Evolutionary conservation across 2,113 vertebrate species (phyloP), one percentile per base, ranked within the genome.

Genomic region (Sminthopsis crassicaudata): DNA sequence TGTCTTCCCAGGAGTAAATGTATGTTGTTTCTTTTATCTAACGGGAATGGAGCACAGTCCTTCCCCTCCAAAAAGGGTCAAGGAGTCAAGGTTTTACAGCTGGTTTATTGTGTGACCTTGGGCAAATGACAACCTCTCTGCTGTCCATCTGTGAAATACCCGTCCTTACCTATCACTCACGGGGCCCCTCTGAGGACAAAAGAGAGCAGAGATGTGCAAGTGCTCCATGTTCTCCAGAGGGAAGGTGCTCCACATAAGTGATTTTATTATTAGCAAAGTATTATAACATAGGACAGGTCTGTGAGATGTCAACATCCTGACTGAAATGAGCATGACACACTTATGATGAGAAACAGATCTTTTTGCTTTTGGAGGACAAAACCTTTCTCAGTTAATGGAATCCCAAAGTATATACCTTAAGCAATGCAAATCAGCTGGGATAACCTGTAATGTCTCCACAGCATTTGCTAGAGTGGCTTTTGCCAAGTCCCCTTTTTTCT

Each of bases 1-100:
- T 60, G n/a, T 24, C 90, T 53, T 36, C 91, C 90, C 90, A 91
- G 91, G 92, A 46, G 90, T 67, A 97, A 91, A 92, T 76, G 94
- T 92, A 23, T 30, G 96, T 84, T 84, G 16, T 93, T 93, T 98
- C 94, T 92, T 95, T 96, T 96, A 95, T 93, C 94, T 96, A 92
- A 93, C 94, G 67, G 67, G n/a, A 84, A 84, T 84, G n/a, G 8
- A 42, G n/a, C 67, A 84, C 3, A 22, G n/a, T 14, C 19, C 54
- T 25, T n/a, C 7, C 16, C 67, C 36, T 11, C 67, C 16, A 76
- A 76, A 55, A 76, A 9, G 8, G 14, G 46, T 7, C 0, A 0
- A 3, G 25, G 24, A 84, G 91, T 25, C 0, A 3, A 84, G 36
- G 67, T 84, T 84, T 42, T 84, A 84, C 67, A 84, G 53, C 36